Percentiles rank a stretch among this genome's conserved stretches.
Conservation (phyloP, 1,140 invertebrate species). For the Brachionus rubens region DNA sequence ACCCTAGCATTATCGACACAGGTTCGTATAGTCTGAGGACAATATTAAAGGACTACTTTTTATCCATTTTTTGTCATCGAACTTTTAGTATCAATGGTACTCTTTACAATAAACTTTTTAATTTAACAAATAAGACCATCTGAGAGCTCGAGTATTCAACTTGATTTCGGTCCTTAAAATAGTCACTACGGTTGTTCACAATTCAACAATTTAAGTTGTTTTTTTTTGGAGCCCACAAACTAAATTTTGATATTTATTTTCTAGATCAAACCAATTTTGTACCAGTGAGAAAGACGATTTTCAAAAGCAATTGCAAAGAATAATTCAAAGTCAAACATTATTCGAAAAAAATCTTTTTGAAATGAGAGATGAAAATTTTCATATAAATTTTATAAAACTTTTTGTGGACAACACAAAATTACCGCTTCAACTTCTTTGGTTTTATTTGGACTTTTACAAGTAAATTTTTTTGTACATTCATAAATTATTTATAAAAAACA, state of each 20-base stretch:
- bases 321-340: background rate
- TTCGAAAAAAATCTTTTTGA: constrained; percentile 1
- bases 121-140: too few species aligned
- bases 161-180: too few species aligned
- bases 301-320: background rate
- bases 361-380: background rate
- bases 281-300: background rate
- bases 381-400: background rate
- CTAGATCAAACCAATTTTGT: background rate
- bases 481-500: background rate
- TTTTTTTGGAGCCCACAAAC: too few species aligned
- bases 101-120: too few species aligned
- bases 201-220: too few species aligned
- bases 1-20: too few species aligned
- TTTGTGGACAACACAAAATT: background rate
- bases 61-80: too few species aligned
- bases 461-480: background rate
- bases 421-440: background rate
- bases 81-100: too few species aligned
- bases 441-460: constrained; percentile 25
- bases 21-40: too few species aligned
- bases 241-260: background rate
- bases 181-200: too few species aligned
- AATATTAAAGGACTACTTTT: too few species aligned
- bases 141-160: too few species aligned